Evolutionary conservation across 1,140 invertebrate genomes (phyloP), one percentile per base, ranked within the genome.

Genomic region (Anoplolepis gracilipes): DNA sequence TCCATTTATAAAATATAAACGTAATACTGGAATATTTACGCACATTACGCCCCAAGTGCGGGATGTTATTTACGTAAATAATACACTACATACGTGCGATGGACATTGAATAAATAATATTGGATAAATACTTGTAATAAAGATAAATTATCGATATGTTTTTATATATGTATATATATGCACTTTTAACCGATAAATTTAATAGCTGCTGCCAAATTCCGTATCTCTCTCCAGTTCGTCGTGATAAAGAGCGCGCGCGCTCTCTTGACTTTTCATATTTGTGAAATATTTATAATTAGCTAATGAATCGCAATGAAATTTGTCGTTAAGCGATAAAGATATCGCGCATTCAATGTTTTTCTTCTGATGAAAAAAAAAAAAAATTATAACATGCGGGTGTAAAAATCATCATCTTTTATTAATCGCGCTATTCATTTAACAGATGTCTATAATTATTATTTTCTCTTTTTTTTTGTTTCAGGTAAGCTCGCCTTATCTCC

Each of bases 81-180:
- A 82, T 82, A 73, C 53, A 72, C 64, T 79, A 79, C 69, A 61
- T 46, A 42, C 30, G 78, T 42, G 67, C 49, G 53, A 72, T 61
- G 78, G 67, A 42, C 67, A 82, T 82, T 82, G 77, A 79, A 79
- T 82, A 82, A 82, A 82, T 82, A 67, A 82, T 82, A 82, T 82
- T 82, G 78, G 55, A 82, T 82, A 82, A 82, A 82, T 82, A 82
- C 78, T 82, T 72, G 78, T 82, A 82, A 82, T 82, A 72, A 82
- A 82, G 78, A 82, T 82, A 82, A 82, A 72, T 82, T 82, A 82
- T 61, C 78, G 67, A 82, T 82, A 73, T 70, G 30, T 73, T 25
- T 82, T 72, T 72, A 72, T 82, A 46, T 42, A 53, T 69, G 30
- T 36, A 25, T 46, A 46, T 46, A 13, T 46, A 42, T 72, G 67